Conservation (phyloP, 2,888 invertebrate genomes). For the Epistrophe grossulariae region DNA sequence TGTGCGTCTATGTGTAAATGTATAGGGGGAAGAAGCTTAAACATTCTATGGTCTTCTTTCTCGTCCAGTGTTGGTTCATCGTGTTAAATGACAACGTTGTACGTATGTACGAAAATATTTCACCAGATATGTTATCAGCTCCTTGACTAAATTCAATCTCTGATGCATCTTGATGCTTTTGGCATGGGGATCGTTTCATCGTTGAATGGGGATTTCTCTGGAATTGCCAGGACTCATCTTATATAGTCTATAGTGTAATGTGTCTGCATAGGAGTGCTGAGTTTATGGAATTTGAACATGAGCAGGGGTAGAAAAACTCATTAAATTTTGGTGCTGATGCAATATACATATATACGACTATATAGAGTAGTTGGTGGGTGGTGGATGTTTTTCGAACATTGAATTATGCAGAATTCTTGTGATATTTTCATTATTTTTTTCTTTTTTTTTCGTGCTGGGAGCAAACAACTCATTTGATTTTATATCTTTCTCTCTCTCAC, state of each 20-base stretch:
- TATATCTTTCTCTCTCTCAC: constrained; percentile 29
- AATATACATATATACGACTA: background rate
- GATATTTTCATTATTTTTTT: constrained; percentile 23
- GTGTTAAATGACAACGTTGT: constrained; percentile 35
- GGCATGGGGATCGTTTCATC: constrained; percentile 54
- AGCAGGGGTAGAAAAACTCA: constrained; percentile 71
- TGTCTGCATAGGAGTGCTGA: constrained; percentile 52
- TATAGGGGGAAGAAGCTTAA: background rate
- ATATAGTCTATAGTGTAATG: constrained; percentile 43
- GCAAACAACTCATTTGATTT: constrained; percentile 72
- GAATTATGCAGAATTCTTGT: constrained; percentile 65
- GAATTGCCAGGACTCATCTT: constrained; percentile 38
- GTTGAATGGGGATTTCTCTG: constrained; percentile 52
- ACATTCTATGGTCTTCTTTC: background rate
- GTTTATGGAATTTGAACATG: constrained; percentile 12
- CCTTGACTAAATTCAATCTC: constrained; percentile 59
- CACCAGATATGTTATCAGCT: constrained; percentile 64
- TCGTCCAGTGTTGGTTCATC: background rate
- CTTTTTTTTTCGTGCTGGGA: constrained; percentile 22
- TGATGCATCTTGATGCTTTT: constrained; percentile 61
- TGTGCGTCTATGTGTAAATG: background rate
- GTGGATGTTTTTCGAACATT: constrained; percentile 54
- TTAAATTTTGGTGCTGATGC: constrained; percentile 29
- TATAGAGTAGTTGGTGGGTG: background rate
- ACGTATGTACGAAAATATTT: constrained; percentile 35